Evolutionary conservation across 2,797 vertebrate species (phyloP).

Genomic region (Acropternis orthonyx): DNA sequence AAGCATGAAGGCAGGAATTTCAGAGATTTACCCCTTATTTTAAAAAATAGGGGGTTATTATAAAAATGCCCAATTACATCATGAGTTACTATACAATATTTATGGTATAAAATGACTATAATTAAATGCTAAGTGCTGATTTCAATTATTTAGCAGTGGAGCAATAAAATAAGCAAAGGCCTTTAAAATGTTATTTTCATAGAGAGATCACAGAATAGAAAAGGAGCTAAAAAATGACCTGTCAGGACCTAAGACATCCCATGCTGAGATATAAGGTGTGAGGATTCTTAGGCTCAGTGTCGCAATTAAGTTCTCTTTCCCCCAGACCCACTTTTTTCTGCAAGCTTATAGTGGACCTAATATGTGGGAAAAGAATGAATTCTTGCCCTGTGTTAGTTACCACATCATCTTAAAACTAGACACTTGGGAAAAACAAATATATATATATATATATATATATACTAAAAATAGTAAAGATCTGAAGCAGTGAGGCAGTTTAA

Average conservation of each 20-base stretch:
- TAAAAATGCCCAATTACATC: slow-evolving; percentile 18
- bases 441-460: neutral
- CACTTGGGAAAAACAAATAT: neutral
- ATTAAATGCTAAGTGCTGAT: slow-evolving; percentile 6
- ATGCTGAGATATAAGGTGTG: neutral
- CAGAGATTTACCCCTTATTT: neutral
- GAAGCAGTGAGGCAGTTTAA: neutral
- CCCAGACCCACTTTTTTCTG: neutral
- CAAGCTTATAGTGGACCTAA: neutral
- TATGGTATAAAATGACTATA: slow-evolving; percentile 1
- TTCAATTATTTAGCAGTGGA: slow-evolving; percentile 16
- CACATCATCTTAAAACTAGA: neutral
- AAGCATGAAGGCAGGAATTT: neutral
- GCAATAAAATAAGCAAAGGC: slow-evolving; percentile 13
- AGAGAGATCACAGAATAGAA: neutral
- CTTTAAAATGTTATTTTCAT: neutral
- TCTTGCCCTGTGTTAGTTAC: neutral
- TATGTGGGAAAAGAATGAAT: neutral
- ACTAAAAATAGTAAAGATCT: neutral
- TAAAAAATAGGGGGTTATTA: neutral
- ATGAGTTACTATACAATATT: neutral
- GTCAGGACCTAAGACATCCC: neutral
- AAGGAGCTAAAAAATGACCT: neutral
- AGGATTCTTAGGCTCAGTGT: neutral
- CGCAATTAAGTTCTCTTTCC: neutral